Base-by-base conservation (phyloP, 2,888 invertebrate species). In the Nezara viridula region DNA sequence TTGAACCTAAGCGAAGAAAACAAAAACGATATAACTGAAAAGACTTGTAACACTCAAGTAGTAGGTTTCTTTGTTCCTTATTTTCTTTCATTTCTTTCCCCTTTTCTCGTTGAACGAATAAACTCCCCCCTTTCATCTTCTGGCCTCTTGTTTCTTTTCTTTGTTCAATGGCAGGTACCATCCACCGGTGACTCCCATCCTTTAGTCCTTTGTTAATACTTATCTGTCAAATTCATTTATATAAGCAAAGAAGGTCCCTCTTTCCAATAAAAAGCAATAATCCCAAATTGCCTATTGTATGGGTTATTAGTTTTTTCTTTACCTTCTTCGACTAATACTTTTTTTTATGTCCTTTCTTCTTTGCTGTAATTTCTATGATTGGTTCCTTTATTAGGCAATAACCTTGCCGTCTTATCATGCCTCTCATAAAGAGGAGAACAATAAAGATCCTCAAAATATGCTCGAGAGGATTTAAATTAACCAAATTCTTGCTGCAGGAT, bases 31-130 rank as follows among this genome's bases (percentile, higher is more conserved):
- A 73, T 73, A 73, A 40, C 81, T 81, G 81, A 47, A n/a, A 44
- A n/a, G 81, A 81, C n/a, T 81, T 47, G 44, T 81, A 81, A 81
- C 44, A 81, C 81, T 81, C 81, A 81, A 81, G 40, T 81, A n/a
- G 81, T 47, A 44, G 81, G 81, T 47, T 81, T 44, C 81, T 81
- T 81, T 81, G 81, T 81, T 47, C 44, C 44, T n/a, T 81, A 81
- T 81, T 81, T 81, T 81, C 81, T 81, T 81, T 81, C 81, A 81
- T 81, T 81, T 44, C 81, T 81, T 47, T 16, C 44, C 77, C 44
- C 44, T 81, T 81, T 81, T n/a, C 81, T 47, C 44, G 44, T 81
- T 81, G 81, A 81, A 81, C 81, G 44, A 81, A 81, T 81, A 44
- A 44, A 44, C n/a, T 44, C 81, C 44, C 81, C 81, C 12, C 81